These are phyloP conservation scores for Petrophora chlorosata DNA, from an alignment of 2,888 invertebrate genomes.

Conservation along the genomic window DNA sequence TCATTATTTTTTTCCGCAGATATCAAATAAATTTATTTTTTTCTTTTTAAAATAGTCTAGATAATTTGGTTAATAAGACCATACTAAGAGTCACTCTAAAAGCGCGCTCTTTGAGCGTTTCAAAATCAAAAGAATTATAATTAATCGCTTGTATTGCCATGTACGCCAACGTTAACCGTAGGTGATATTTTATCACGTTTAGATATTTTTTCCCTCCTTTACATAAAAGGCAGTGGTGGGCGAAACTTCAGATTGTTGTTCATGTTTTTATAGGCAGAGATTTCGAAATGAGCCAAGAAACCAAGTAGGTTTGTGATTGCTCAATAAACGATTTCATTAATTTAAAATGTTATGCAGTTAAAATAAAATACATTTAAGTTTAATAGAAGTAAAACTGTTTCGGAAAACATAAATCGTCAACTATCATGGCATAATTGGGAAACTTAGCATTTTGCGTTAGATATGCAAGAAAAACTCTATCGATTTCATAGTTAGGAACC, in stretches of 20 bases:
- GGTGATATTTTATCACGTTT: constrained; percentile 44
- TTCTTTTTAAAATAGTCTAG: no score
- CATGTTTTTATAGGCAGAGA: constrained; percentile 26
- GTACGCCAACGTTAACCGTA: constrained; percentile 39
- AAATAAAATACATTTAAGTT: not conserved
- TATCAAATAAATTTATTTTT: no score
- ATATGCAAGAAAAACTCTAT: no score
- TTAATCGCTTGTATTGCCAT: constrained; percentile 26
- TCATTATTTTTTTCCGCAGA: no score
- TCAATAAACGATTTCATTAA: constrained; percentile 19
- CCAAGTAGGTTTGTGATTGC: constrained; percentile 19
- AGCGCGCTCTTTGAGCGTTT: no score
- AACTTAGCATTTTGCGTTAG: no score
- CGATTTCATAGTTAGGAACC: no score
- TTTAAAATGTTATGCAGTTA: not conserved
- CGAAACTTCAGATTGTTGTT: constrained; percentile 49
- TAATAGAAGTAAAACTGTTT: not conserved
- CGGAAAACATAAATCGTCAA: not conserved
- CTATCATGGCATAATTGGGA: no score
- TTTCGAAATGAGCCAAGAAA: constrained; percentile 26
- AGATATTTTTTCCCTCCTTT: constrained; percentile 48
- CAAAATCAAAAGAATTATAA: constrained; percentile 24
- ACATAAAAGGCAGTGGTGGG: constrained; percentile 62
- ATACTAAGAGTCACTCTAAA: no score
- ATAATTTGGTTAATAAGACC: no score